Evolutionary conservation across 2,797 vertebrate genomes (phyloP).

Genomic region (Streptopelia turtur): DNA sequence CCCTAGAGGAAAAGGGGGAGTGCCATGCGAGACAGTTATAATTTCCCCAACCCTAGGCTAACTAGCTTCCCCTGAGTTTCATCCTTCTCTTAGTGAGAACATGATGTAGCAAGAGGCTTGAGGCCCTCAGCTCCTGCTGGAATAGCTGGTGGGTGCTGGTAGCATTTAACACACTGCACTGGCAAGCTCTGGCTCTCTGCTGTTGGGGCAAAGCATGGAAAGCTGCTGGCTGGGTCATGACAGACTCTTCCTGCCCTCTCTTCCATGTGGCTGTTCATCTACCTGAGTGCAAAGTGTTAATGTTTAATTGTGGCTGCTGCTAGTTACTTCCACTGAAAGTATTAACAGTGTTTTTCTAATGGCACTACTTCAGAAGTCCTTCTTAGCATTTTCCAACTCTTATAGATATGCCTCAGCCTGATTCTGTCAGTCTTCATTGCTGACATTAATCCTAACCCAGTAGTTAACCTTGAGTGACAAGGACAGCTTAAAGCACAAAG

Average conservation of each 20-base stretch:
- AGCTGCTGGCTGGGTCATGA: background rate
- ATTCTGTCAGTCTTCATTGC: background rate
- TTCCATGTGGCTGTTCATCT: background rate
- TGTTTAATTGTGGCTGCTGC: background rate
- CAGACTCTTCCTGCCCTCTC: background rate
- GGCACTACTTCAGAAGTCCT: background rate
- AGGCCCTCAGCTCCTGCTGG: background rate
- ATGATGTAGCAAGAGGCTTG: background rate
- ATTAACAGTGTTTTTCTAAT: background rate
- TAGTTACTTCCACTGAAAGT: background rate
- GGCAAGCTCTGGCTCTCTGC: background rate
- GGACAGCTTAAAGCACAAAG: background rate
- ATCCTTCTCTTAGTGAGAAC: background rate
- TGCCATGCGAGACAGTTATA: accelerated
- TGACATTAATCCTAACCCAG: too few relatives aligned
- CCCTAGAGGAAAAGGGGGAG: background rate
- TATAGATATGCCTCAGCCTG: background rate
- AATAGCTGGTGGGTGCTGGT: background rate
- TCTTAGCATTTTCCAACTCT: background rate
- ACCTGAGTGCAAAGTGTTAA: background rate
- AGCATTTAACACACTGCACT: background rate
- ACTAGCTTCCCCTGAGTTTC: background rate
- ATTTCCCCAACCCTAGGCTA: background rate
- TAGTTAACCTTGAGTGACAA: too few relatives aligned
- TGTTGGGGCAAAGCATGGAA: background rate